Conservation (phyloP, 2,797 vertebrate genomes). For the Acrossocheilus fasciatus region DNA sequence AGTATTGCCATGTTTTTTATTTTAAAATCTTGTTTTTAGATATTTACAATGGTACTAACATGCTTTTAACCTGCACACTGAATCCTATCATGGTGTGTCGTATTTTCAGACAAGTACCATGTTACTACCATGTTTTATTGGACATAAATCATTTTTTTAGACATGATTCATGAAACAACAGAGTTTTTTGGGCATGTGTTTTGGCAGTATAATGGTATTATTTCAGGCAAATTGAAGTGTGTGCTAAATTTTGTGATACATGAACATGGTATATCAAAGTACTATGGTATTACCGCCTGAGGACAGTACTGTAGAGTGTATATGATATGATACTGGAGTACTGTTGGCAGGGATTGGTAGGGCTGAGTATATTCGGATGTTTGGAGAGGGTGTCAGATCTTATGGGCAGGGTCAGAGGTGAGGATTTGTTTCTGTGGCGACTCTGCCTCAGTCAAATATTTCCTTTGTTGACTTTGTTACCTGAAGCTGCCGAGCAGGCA, state of each 20-base stretch:
- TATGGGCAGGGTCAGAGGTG: constrained; percentile 46
- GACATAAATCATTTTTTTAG: not conserved
- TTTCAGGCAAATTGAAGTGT: not conserved
- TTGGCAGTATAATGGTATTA: not conserved
- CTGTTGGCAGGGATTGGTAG: not conserved
- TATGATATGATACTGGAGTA: not conserved
- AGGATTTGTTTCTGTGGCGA: constrained; percentile 71
- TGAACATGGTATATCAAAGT: not conserved
- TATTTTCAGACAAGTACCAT: not conserved
- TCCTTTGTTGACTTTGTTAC: constrained; percentile 66
- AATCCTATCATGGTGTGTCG: not conserved
- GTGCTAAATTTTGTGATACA: not conserved
- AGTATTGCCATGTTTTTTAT: not conserved
- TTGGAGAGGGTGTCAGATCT: not conserved
- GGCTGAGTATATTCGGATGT: not conserved
- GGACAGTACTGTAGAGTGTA: not conserved
- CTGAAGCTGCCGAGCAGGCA: constrained; percentile 44
- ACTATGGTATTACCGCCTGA: not conserved
- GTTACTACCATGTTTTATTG: too few relatives aligned
- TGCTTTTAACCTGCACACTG: not conserved
- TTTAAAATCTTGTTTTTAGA: too few relatives aligned
- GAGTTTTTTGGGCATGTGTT: not conserved
- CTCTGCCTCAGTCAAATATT: constrained; percentile 73
- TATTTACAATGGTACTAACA: too few relatives aligned
- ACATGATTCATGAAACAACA: not conserved